These are phyloP conservation scores for Magallana nippona DNA, from an alignment of 2,888 invertebrate species.

Conservation along the genomic window DNA sequence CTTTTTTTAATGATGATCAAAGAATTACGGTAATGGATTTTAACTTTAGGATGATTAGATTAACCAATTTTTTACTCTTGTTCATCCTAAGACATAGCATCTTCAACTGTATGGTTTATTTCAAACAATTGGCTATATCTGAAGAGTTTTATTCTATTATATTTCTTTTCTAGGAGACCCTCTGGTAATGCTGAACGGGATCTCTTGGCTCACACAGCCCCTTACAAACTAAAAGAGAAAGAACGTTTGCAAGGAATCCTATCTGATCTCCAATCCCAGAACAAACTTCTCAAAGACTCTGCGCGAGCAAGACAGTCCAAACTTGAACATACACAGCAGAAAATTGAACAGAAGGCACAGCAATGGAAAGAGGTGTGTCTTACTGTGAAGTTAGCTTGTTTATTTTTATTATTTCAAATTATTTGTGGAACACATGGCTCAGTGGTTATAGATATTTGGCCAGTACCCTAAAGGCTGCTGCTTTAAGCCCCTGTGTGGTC, in stretches of 20 bases:
- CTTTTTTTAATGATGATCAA: too few species aligned
- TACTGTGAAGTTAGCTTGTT: too few species aligned
- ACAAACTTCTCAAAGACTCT: constrained; percentile 49
- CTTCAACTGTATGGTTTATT: background rate
- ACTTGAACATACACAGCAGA: constrained; percentile 40
- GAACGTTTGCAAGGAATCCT: constrained; percentile 48
- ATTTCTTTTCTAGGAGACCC: constrained; percentile 47
- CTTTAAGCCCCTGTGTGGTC: too few species aligned
- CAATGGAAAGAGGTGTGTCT: constrained; percentile 41
- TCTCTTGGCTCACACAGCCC: constrained; percentile 46
- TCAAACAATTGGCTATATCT: too few species aligned
- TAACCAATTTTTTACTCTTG: too few species aligned
- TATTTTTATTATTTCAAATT: too few species aligned
- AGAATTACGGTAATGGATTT: too few species aligned
- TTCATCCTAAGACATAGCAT: too few species aligned
- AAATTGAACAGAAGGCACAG: constrained; percentile 34
- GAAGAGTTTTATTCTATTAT: background rate
- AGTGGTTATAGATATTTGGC: too few species aligned
- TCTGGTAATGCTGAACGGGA: constrained; percentile 50
- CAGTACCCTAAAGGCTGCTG: too few species aligned
- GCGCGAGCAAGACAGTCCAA: constrained; percentile 41
- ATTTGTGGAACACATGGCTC: too few species aligned
- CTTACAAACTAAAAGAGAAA: constrained; percentile 44
- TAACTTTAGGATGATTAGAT: too few species aligned
- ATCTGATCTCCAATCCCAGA: constrained; percentile 51